These are phyloP conservation scores for Phalacrocorax pelagicus DNA, from an alignment of 2,113 vertebrate species.

Conservation along the genomic window DNA sequence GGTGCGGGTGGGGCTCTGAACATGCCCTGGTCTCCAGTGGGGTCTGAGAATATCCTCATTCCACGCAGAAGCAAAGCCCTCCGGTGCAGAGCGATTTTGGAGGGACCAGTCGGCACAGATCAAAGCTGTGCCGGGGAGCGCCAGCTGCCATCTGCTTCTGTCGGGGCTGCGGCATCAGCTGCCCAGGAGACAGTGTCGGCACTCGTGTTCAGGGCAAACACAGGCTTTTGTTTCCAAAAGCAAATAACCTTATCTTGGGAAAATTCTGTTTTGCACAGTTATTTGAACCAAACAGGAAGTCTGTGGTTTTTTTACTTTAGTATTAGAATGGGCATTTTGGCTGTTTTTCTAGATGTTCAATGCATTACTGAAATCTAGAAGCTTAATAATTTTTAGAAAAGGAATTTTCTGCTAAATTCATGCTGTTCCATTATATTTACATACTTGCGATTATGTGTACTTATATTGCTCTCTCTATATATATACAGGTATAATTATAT, in stretches of 20 bases:
- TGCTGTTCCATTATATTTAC: neutral
- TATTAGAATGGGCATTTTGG: neutral
- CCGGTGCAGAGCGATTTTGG: neutral
- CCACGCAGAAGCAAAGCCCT: accelerated
- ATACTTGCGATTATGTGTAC: neutral
- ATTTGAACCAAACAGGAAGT: neutral
- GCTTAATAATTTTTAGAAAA: neutral
- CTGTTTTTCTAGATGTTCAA: neutral
- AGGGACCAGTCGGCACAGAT: neutral
- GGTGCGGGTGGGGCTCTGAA: neutral
- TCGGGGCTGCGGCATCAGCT: neutral
- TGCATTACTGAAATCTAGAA: neutral
- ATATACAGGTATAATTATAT: neutral
- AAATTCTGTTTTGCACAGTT: neutral
- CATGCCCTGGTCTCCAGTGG: accelerated
- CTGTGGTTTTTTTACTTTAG: neutral
- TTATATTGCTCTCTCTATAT: neutral
- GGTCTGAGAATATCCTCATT: neutral
- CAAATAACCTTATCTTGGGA: constrained; percentile 9
- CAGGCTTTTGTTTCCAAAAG: neutral
- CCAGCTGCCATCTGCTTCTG: neutral
- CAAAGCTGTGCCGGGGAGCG: neutral
- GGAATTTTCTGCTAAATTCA: neutral
- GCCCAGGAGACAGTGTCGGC: neutral
- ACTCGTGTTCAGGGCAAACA: neutral